Conservation (phyloP, 2,888 invertebrate species). For the Alentia gelatinosa region DNA sequence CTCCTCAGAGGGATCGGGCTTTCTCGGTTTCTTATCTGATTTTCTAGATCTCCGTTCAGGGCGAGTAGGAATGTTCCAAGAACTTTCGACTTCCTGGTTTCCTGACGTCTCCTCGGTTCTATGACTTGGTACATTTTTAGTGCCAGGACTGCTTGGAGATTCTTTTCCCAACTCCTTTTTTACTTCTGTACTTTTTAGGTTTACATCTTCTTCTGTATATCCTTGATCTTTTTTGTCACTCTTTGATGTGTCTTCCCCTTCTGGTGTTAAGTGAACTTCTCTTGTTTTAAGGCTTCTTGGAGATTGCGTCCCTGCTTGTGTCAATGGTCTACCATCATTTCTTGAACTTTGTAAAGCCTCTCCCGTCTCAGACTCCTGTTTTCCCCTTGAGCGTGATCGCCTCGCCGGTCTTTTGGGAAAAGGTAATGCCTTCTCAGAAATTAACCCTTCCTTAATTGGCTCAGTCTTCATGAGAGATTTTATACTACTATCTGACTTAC, state of each 20-base stretch:
- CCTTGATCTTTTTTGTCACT: neutral
- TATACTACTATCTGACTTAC: conserved; percentile 27
- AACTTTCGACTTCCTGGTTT: neutral
- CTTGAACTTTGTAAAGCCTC: too few relatives aligned
- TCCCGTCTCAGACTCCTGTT: too few relatives aligned
- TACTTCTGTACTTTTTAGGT: neutral
- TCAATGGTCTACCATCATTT: too few relatives aligned
- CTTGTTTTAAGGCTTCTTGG: too few relatives aligned
- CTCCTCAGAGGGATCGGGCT: neutral
- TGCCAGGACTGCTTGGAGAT: neutral
- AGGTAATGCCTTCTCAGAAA: neutral
- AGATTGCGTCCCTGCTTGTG: too few relatives aligned
- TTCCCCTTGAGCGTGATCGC: neutral
- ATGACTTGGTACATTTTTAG: neutral
- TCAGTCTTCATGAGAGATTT: neutral
- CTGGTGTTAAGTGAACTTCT: neutral
- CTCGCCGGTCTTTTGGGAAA: neutral
- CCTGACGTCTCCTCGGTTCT: neutral
- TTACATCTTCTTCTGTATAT: neutral
- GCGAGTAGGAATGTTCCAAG: conserved; percentile 21
- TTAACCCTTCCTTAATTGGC: conserved; percentile 15
- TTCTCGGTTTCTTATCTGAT: neutral
- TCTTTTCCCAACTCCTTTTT: neutral
- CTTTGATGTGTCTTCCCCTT: neutral
- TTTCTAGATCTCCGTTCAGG: neutral